Evolutionary conservation across 2,797 vertebrate species (phyloP).

Genomic region (Diplodus puntazzo): DNA sequence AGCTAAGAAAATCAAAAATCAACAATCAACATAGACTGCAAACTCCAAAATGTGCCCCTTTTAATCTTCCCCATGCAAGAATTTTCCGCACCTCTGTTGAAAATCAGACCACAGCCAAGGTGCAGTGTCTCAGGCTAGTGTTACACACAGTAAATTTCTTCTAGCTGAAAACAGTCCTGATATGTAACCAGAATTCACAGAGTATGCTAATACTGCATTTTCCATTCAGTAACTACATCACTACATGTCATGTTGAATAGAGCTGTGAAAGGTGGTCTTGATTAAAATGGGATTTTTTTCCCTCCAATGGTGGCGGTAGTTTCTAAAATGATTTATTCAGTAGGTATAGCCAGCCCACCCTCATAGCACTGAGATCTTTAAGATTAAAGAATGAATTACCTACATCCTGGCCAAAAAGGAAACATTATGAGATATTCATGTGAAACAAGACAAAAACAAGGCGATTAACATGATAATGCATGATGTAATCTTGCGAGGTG

Average conservation of each 20-base stretch:
- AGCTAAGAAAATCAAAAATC: too few species aligned
- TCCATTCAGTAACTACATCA: slow-evolving; percentile 19
- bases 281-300: slow-evolving; percentile 51
- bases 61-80: too few species aligned
- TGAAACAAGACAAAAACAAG: slow-evolving; percentile 53
- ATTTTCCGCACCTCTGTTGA: too few species aligned
- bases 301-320: slow-evolving; percentile 22
- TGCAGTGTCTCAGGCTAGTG: not conserved
- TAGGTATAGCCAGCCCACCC: slow-evolving; percentile 17
- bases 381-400: slow-evolving; percentile 58
- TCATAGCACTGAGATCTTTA: slow-evolving; percentile 34
- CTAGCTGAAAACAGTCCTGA: not conserved
- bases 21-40: too few species aligned
- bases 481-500: slow-evolving; percentile 42
- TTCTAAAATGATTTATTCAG: slow-evolving; percentile 58
- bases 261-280: slow-evolving; percentile 42
- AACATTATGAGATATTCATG: slow-evolving; percentile 36
- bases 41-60: too few species aligned
- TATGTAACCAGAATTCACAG: slow-evolving; percentile 18
- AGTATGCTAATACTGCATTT: slow-evolving; percentile 31
- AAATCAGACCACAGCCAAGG: slow-evolving; percentile 11
- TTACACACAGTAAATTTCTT: slow-evolving; percentile 13
- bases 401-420: slow-evolving; percentile 35
- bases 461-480: slow-evolving; percentile 56
- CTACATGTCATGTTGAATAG: slow-evolving; percentile 36